Conservation (phyloP, 2,797 vertebrate species). For the Anolis apletophallus region DNA sequence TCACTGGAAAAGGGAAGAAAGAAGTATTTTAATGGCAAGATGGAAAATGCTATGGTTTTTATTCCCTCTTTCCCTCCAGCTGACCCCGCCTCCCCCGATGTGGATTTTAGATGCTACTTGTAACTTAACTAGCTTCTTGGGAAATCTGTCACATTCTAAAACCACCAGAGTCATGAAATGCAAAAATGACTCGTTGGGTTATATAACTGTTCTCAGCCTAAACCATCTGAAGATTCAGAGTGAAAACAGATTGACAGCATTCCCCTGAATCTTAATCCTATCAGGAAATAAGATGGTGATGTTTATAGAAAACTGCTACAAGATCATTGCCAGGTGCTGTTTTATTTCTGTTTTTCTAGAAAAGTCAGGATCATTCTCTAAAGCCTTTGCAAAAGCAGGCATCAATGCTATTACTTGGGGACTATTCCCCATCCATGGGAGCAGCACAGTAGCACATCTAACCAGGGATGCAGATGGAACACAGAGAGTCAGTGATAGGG, state of each 20-base stretch:
- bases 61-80: neutral
- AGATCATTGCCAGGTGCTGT: neutral
- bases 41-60: neutral
- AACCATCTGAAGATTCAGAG: neutral
- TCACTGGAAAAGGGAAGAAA: neutral
- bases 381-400: neutral
- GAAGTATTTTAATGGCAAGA: neutral
- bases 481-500: neutral
- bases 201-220: neutral
- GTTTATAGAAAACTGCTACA: neutral
- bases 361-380: neutral
- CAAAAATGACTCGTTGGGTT: neutral
- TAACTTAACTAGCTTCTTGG: neutral
- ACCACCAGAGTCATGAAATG: neutral
- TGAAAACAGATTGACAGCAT: neutral
- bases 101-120: slow-evolving; percentile 11
- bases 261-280: neutral
- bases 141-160: neutral
- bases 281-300: neutral
- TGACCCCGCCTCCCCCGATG: neutral
- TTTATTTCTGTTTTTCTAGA: neutral
- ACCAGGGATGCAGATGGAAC: neutral
- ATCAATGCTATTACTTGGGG: neutral
- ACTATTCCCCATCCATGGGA: too few relatives aligned
- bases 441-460: neutral